Percentiles rank a stretch among this genome's conserved stretches.
Conservation (phyloP, 2,113 vertebrate species). For the Entelurus aequoreus region DNA sequence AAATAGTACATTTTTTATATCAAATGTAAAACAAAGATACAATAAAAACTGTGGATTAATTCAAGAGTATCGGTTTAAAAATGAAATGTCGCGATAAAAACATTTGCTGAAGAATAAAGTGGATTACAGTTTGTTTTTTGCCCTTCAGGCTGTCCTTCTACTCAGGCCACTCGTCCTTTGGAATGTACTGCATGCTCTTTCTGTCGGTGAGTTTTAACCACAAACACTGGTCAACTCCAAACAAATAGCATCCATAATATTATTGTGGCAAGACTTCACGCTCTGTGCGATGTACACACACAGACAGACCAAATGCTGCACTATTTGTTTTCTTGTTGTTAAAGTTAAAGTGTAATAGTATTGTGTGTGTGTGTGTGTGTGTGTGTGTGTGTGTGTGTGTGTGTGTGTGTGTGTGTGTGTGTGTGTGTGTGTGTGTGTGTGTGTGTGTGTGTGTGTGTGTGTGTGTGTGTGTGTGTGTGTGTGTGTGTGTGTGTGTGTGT, state of each 20-base stretch:
- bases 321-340: background rate
- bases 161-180: constrained; percentile 93
- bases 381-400: background rate
- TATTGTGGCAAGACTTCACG: constrained; percentile 36
- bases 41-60: too few species aligned
- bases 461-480: too few species aligned
- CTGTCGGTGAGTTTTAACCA: constrained; percentile 79
- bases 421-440: background rate
- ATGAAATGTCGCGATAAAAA: too few species aligned
- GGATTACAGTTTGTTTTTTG: constrained; percentile 4
- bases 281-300: background rate
- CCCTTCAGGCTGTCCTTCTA: constrained; percentile 87
- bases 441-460: background rate
- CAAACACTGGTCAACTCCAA: constrained; percentile 15
- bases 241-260: constrained; percentile 17
- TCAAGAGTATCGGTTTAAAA: too few species aligned
- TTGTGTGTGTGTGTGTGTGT: background rate
- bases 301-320: background rate
- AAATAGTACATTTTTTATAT: too few species aligned
- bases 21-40: too few species aligned
- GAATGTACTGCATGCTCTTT: constrained; percentile 98
- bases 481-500: background rate
- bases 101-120: background rate
- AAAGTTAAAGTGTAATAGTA: too few species aligned
- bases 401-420: background rate